Evolutionary conservation across 35 echinoderm and acorn worm species (phyloP).

Genomic region (Ophiothrix spiculata): DNA sequence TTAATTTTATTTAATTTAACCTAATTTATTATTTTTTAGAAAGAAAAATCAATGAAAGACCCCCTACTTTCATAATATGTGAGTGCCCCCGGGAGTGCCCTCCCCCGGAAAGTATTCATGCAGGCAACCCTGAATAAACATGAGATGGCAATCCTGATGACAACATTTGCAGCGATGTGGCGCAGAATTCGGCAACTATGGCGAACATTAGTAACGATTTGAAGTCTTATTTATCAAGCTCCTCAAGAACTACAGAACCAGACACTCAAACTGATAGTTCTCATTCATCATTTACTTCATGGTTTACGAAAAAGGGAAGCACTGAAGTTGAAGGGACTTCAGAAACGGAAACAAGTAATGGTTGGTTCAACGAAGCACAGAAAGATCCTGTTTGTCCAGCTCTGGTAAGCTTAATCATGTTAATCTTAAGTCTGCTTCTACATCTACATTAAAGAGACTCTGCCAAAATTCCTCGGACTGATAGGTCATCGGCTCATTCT

Average conservation of each 20-base stretch:
- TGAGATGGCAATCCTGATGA: neutral
- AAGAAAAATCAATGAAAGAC: no score
- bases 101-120: no score
- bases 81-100: no score
- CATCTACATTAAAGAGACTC: neutral
- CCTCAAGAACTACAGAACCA: constrained; percentile 19
- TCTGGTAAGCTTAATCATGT: constrained; percentile 49
- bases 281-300: constrained; percentile 55
- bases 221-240: constrained; percentile 69
- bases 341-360: constrained; percentile 44
- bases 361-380: constrained; percentile 90
- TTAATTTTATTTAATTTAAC: no score
- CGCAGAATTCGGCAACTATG: constrained; percentile 17
- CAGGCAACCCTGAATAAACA: no score
- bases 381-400: constrained; percentile 88
- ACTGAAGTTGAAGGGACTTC: neutral
- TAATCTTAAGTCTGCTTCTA: no score
- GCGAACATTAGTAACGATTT: constrained; percentile 70
- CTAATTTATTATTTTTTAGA: no score
- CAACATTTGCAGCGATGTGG: neutral
- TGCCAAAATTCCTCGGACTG: neutral
- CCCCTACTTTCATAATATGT: no score
- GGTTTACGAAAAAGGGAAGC: constrained; percentile 38
- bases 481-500: neutral
- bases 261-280: neutral